Evolutionary conservation across 2,113 vertebrate species (phyloP).

Genomic region (Chionomys nivalis): DNA sequence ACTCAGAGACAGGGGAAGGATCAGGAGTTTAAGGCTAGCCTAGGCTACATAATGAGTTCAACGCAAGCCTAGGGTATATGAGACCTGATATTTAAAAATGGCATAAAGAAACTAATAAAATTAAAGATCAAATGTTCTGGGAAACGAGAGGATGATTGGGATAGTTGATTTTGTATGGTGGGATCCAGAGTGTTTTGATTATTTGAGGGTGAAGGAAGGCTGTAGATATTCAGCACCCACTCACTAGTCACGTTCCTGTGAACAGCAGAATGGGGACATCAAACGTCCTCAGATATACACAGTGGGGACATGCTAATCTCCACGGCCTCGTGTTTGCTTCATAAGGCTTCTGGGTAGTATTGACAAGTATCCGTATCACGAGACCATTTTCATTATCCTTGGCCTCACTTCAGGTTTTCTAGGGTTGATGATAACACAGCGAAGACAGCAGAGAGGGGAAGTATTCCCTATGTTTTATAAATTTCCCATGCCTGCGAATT

Average conservation of each 20-base stretch:
- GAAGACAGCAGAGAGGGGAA: not conserved
- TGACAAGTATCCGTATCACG: not conserved
- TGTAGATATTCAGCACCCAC: fast-evolving
- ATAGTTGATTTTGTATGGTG: no score
- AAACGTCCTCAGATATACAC: not conserved
- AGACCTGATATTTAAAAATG: not conserved
- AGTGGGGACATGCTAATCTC: not conserved
- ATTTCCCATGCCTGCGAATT: constrained; percentile 13
- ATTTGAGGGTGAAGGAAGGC: not conserved
- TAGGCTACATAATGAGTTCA: not conserved
- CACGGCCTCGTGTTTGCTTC: not conserved
- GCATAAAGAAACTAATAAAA: not conserved
- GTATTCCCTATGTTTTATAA: not conserved
- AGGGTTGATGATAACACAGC: not conserved
- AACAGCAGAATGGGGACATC: not conserved
- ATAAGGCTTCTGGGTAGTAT: not conserved
- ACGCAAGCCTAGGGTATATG: not conserved
- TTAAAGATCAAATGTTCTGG: not conserved
- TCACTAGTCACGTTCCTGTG: no score
- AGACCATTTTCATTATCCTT: not conserved
- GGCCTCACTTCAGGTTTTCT: not conserved
- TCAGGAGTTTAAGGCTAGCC: not conserved
- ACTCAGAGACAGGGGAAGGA: not conserved
- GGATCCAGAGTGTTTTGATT: no score
- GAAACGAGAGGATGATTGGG: no score